Evolutionary conservation across 2,797 vertebrate genomes (phyloP), one percentile per base, ranked within the genome.

Genomic region (Pelobates cultripes): DNA sequence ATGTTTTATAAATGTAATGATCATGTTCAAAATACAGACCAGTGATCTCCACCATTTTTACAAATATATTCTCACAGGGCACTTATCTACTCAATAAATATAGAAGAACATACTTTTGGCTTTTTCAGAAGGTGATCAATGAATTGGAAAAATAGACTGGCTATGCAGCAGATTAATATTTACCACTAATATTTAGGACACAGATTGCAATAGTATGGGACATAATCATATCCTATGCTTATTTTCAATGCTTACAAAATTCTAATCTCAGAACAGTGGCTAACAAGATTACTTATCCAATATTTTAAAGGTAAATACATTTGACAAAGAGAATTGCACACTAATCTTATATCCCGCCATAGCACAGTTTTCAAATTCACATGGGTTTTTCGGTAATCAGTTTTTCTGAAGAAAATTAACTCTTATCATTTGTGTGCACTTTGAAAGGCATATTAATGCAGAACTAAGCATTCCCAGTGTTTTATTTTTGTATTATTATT

Each of bases 231-330:
- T 83, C 41, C 78, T 75, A 44, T 44, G 78, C 86, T 80, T 86
- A 70, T 90, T 87, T 89, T 87, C 85, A 88, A 88, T 86, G 89
- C 91, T 90, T 88, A 85, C 80, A 86, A 76, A 84, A 76, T 86
- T 88, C 80, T 89, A 90, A 90, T 91, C 86, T 89, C 82, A 73
- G 85, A 89, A 91, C 86, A 90, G 77, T 87, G 83, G 79, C 90
- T 92, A 90, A 89, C 84, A 90, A 88, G 87, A 90, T 91, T 85
- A 77, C 84, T 88, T 87, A 89, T 89, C 90, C 84, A 87, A 88
- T 89, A 92, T 89, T 90, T 90, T 91, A 88, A 88, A 84, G 87
- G 86, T 85, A 92, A 91, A 90, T 89, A 91, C 81, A 45, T 90
- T 89, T 91, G 87, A 88, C 88, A 86, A 88, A 89, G 86, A 87